Conservation (phyloP, 2,888 invertebrate genomes). For the Augiades crinisus region DNA sequence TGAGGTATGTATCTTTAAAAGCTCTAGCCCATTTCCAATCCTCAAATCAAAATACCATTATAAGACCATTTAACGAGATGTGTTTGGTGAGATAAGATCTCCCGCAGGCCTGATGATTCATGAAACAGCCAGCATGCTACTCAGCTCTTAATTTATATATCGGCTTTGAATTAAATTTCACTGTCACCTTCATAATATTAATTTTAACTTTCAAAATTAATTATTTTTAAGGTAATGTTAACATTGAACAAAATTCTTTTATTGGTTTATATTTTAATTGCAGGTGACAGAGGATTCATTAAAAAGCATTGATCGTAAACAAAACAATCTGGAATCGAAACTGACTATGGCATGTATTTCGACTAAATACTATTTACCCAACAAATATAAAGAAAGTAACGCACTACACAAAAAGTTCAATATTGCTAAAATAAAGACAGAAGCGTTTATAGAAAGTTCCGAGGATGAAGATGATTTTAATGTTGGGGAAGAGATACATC, state of each 20-base stretch:
- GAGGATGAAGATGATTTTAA: background rate
- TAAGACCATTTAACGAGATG: too few relatives aligned
- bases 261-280: background rate
- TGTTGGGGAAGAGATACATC: background rate
- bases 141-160: too few relatives aligned
- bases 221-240: too few relatives aligned
- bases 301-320: slow-evolving; percentile 34
- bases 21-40: too few relatives aligned
- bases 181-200: too few relatives aligned
- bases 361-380: background rate
- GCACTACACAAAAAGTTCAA: background rate
- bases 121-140: too few relatives aligned
- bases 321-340: slow-evolving; percentile 36
- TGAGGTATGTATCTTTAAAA: too few relatives aligned
- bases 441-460: background rate
- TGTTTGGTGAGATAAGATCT: too few relatives aligned
- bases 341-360: slow-evolving; percentile 10
- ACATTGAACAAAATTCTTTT: background rate
- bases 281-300: slow-evolving; percentile 10
- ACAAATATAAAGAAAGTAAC: background rate
- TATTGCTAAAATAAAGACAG: background rate
- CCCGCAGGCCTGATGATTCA: too few relatives aligned
- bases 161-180: too few relatives aligned
- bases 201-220: too few relatives aligned
- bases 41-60: too few relatives aligned